Conservation (phyloP, 1,140 invertebrate species). For the Diachasma alloeum region DNA sequence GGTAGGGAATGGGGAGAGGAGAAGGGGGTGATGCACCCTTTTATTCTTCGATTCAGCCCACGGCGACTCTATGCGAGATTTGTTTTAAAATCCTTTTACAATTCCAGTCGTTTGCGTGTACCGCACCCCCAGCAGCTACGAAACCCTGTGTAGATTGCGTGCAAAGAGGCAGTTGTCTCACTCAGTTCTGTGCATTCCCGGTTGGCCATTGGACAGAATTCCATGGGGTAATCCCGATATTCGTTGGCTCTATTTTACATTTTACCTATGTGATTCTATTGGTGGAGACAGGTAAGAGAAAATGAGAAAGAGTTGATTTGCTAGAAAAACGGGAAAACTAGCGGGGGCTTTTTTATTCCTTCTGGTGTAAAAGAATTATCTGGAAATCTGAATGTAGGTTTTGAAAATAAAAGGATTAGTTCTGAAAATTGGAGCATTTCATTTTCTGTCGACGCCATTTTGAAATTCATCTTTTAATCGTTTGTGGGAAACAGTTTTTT, state of each 20-base stretch:
- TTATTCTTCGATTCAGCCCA: constrained; percentile 36
- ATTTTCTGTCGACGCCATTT: too few relatives aligned
- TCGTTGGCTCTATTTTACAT: constrained; percentile 1
- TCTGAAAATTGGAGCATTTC: too few relatives aligned
- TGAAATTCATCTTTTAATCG: too few relatives aligned
- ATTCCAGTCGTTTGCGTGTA: constrained; percentile 42
- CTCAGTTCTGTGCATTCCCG: background rate
- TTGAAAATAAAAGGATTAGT: background rate
- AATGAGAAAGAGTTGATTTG: background rate
- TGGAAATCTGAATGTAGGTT: background rate
- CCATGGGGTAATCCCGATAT: background rate
- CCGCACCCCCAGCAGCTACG: background rate
- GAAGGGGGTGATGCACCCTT: constrained; percentile 36
- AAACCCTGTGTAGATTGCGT: constrained; percentile 53
- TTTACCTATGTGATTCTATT: background rate
- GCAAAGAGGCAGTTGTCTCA: constrained; percentile 43
- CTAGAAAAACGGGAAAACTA: background rate
- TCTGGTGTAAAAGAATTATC: background rate
- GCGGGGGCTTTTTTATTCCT: background rate
- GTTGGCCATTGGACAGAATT: background rate
- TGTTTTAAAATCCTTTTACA: constrained; percentile 66
- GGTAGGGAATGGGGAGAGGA: background rate
- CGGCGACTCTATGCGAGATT: constrained; percentile 54
- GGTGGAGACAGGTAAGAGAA: background rate
- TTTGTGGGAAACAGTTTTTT: too few relatives aligned